Evolutionary conservation across 2,888 invertebrate genomes (phyloP).

Genomic region (Dichetophora obliterata): DNA sequence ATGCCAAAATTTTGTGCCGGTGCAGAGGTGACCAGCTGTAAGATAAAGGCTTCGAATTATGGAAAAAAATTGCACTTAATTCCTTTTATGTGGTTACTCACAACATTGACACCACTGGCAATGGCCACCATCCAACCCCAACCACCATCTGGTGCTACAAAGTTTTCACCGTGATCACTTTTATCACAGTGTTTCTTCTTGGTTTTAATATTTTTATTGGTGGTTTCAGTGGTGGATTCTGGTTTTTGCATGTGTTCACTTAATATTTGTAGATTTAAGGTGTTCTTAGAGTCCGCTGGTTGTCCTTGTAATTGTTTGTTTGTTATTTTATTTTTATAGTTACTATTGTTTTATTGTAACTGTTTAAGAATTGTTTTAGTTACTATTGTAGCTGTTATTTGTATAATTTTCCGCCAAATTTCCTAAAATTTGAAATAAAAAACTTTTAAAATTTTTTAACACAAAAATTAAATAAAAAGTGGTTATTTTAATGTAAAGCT

Average conservation of each 20-base stretch:
- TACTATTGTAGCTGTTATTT: no score
- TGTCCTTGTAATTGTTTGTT: no score
- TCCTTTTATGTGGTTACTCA: slow-evolving; percentile 69
- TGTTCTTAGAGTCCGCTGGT: no score
- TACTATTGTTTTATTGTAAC: no score
- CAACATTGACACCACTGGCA: slow-evolving; percentile 80
- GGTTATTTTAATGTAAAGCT: no score
- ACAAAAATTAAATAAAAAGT: no score
- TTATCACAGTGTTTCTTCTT: slow-evolving; percentile 66
- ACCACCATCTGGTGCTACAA: slow-evolving; percentile 81
- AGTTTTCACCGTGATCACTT: slow-evolving; percentile 71
- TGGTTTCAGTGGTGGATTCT: slow-evolving; percentile 26
- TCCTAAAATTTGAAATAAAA: no score
- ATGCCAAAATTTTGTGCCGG: slow-evolving; percentile 81
- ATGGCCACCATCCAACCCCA: slow-evolving; percentile 81
- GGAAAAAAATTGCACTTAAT: no score
- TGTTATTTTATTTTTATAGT: no score
- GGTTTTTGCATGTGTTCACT: slow-evolving; percentile 44
- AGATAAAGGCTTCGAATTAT: not conserved
- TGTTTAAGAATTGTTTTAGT: no score
- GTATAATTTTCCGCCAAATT: no score
- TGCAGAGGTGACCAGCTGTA: slow-evolving; percentile 78
- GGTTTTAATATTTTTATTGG: not conserved
- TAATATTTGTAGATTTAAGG: slow-evolving; percentile 43
- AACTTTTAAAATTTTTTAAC: no score